Evolutionary conservation across 2,113 vertebrate genomes (phyloP).

Genomic region (Sander lucioperca): DNA sequence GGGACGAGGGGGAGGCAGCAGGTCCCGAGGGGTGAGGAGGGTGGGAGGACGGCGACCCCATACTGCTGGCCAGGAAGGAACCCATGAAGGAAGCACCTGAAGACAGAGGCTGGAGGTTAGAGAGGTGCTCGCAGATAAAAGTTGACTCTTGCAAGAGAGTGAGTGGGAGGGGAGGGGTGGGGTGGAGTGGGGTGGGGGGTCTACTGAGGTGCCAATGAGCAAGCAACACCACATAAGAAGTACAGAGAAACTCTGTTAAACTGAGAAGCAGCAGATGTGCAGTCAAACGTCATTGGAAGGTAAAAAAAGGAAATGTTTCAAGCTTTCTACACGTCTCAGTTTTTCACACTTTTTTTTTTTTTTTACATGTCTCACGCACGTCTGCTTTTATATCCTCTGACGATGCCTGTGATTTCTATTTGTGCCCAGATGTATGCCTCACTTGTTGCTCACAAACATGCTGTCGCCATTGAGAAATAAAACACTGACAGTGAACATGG

Average conservation of each 20-base stretch:
- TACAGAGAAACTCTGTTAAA: background rate
- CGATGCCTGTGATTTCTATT: background rate
- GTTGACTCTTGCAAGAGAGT: background rate
- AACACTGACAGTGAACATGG: background rate
- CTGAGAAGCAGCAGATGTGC: background rate
- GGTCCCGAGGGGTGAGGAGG: conserved; percentile 88
- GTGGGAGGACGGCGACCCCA: conserved; percentile 90
- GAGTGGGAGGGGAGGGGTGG: background rate
- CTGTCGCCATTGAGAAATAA: background rate
- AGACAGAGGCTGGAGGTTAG: conserved; percentile 51
- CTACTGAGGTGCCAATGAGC: conserved; percentile 13
- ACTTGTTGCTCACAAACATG: conserved; percentile 14
- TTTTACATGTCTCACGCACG: too few relatives aligned
- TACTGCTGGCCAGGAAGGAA: conserved; percentile 93
- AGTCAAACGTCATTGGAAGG: background rate
- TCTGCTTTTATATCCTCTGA: background rate
- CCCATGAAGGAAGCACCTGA: conserved; percentile 95
- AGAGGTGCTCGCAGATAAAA: conserved; percentile 5
- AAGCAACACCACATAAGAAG: conserved; percentile 12
- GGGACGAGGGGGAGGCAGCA: conserved; percentile 89
- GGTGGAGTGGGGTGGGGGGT: too few relatives aligned
- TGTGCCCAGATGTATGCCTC: background rate
- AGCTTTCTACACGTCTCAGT: background rate
- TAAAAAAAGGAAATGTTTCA: background rate
- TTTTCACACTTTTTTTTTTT: background rate